Evolutionary conservation across 2,888 invertebrate species (phyloP).

Genomic region (Anthophora plumipes): DNA sequence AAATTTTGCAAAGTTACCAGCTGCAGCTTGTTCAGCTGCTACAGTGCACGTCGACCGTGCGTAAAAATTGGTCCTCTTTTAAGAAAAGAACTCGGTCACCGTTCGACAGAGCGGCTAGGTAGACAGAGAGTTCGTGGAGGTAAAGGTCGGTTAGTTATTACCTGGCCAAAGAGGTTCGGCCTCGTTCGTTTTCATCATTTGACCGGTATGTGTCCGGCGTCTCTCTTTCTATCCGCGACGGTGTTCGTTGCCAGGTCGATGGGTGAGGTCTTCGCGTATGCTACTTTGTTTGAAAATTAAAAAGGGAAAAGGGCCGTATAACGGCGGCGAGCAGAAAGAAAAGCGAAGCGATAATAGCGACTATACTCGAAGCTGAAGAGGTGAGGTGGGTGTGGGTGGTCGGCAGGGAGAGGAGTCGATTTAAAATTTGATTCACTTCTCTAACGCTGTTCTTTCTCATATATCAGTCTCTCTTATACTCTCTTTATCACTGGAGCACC

Average conservation of each 20-base stretch:
- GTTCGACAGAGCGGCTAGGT: constrained; percentile 52
- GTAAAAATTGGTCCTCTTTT: constrained; percentile 49
- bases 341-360: constrained; percentile 22
- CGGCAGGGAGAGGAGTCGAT: constrained; percentile 53
- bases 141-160: constrained; percentile 62
- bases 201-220: constrained; percentile 5
- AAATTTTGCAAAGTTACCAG: constrained; percentile 38
- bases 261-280: constrained; percentile 6
- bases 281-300: constrained; percentile 63
- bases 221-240: constrained; percentile 3
- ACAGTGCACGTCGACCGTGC: constrained; percentile 22
- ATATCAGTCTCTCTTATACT: constrained; percentile 46
- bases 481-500: constrained; percentile 62
- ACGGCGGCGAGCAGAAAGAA: constrained; percentile 29
- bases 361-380: constrained; percentile 7
- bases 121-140: constrained; percentile 36
- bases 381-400: neutral
- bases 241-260: constrained; percentile 48
- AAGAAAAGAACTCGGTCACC: constrained; percentile 53
- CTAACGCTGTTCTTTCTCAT: constrained; percentile 33
- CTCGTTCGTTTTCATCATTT: constrained; percentile 59
- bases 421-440: constrained; percentile 72
- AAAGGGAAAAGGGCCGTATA: constrained; percentile 11
- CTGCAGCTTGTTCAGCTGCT: constrained; percentile 26
- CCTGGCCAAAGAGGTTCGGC: constrained; percentile 50